Base-by-base conservation (phyloP, 2,797 vertebrate species). In the Bovichtus variegatus region DNA sequence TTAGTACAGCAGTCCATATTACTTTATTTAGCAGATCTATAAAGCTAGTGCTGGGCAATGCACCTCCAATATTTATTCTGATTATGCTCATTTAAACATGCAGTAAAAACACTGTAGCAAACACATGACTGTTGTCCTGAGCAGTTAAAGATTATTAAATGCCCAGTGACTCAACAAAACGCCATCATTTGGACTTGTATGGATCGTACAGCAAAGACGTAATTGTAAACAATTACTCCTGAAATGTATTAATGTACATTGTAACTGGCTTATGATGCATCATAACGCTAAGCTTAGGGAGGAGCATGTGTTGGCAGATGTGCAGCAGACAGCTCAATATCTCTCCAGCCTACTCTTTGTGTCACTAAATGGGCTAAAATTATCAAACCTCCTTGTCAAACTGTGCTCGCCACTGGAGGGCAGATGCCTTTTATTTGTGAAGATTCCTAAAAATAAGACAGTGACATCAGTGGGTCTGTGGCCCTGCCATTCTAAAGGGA, bases 21-120 rank as follows among this genome's bases (percentile, higher is more conserved):
- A 44, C 50, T 83, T 82, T 46, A 64, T 82, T 86, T 67, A 76
- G 58, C 60, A 76, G 54, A 61, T 71, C 41, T 47, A 70, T 80
- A 62, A 73, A 83, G 61, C 83, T 87, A 86, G 81, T 84, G 91
- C 86, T 89, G 86, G 89, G 83, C 83, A 92, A 84, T 55, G 57
- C 50, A 15, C 16, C 8, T 69, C 46, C 9, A 29, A 34, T 34
- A 34, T 34, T 67, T 59, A 59, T 51, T 49, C 6, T 38, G 11
- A 71, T 75, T 44, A 51, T 61, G 55, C 25, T 44, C 49, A 19
- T 47, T 66, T 50, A 40, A 29, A 64, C 58, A 60, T 38, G 57
- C 47, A 13, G 41, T 21, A 2, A 66, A 47, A 59, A 57, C 9
- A 43, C 5, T 9, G 6, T 8, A 51, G 29, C 31, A 75, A 44